These are phyloP conservation scores for Donacobius atricapilla DNA, from an alignment of 2,113 vertebrate genomes.

Conservation along the genomic window DNA sequence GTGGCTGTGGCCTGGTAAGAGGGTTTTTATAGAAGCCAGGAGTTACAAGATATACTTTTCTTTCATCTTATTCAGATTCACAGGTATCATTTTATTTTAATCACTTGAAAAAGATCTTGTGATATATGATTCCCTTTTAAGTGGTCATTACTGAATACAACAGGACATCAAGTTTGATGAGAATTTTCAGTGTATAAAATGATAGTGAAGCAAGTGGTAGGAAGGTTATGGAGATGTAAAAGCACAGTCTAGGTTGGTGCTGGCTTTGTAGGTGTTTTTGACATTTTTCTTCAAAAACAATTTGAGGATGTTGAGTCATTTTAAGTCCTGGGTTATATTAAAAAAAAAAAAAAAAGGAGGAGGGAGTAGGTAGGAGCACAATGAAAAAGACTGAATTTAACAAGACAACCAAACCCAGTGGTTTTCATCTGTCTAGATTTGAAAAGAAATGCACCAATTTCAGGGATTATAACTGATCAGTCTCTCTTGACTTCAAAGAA, in stretches of 20 bases:
- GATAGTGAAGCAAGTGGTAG: neutral
- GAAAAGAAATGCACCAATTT: neutral
- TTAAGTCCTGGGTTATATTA: neutral
- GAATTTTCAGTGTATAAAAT: neutral
- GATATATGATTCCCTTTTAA: neutral
- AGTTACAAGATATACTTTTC: neutral
- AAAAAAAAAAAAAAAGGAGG: neutral
- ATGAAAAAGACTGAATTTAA: neutral
- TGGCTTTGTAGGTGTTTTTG: conserved; percentile 24
- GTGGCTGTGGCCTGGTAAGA: neutral
- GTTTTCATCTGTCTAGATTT: neutral
- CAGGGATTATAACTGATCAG: neutral
- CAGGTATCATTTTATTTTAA: neutral
- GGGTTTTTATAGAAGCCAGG: neutral
- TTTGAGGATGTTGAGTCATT: conserved; percentile 61
- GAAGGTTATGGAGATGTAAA: neutral
- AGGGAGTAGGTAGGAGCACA: neutral
- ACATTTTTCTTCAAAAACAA: conserved; percentile 22
- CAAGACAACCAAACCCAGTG: neutral
- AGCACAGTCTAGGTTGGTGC: neutral
- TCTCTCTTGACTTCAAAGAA: neutral
- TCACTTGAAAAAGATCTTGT: neutral
- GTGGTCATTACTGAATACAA: neutral
- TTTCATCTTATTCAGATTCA: neutral
- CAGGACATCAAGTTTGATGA: neutral